Base-by-base conservation (phyloP, 2,888 invertebrate genomes). In the Bembecia ichneumoniformis region DNA sequence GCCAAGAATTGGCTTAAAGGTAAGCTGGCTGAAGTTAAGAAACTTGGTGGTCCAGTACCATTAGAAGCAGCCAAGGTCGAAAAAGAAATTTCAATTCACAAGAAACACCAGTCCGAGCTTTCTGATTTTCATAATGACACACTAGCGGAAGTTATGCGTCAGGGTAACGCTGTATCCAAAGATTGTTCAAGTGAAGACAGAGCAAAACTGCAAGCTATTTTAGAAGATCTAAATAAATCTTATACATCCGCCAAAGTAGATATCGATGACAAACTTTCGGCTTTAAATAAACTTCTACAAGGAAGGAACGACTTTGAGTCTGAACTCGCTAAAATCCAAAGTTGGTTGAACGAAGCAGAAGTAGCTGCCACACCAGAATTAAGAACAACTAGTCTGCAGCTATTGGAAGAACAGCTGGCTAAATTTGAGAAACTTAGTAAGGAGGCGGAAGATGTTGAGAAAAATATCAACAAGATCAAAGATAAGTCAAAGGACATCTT, bases 261-360 rank as follows among this genome's bases (percentile, higher is more conserved):
- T 64, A 91, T 93, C 28, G 89, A 90, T 49, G 92, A 93, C 50
- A 94, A 94, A 62, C 89, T 93, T 54, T 89, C 91, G 52, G 90
- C 91, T 0, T 77, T 96, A 20, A 90, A 89, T 40, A 93, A 94
- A 77, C 84, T 95, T 10, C 79, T 95, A 10, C 91, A 93, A 71
- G 92, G 93, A 11, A 90, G 97, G 53, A 93, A 91, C 64, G 90
- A 93, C 46, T 95, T 96, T 62, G 97, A 98, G 77, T 89, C 89
- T 44, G 93, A 94, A 53, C 89, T 95, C 47, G 93, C 94, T 51
- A 92, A 92, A 63, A 93, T 95, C 68, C 92, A 94, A 56, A 91
- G 94, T 61, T 98, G 97, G 97, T 86, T 97, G 40, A 94, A 95
- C 59, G 95, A 97, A 80, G 95, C 95, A 28, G 96, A 97, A 76